Evolutionary conservation across 35 echinoderm and acorn worm genomes (phyloP).

Genomic region (Patiria miniata): DNA sequence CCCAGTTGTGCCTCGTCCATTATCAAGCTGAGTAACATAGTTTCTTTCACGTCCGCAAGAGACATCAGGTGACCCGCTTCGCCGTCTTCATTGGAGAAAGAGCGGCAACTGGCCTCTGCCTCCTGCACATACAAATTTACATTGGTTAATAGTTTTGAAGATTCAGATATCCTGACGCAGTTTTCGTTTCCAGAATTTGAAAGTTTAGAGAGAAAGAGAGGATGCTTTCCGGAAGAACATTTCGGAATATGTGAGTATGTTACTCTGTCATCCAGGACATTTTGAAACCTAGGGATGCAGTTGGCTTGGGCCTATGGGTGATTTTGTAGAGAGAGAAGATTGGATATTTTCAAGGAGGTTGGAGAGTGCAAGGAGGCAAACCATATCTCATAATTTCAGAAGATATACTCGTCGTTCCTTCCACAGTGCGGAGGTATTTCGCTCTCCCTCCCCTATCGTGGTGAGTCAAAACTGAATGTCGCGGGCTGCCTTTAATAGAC

Average conservation of each 20-base stretch:
- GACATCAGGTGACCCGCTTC: conserved; percentile 4
- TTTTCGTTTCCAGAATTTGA: background rate
- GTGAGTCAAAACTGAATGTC: no score
- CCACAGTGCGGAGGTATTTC: no score
- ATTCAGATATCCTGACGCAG: no score
- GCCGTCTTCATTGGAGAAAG: background rate
- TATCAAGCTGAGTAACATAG: background rate
- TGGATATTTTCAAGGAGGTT: no score
- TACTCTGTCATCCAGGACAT: background rate
- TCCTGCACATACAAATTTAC: background rate
- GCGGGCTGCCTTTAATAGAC: no score
- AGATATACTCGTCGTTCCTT: no score
- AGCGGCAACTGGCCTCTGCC: background rate
- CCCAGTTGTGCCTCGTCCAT: background rate
- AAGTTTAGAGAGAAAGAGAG: background rate
- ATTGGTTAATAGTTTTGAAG: no score
- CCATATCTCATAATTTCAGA: no score
- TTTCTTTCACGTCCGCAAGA: conserved; percentile 23
- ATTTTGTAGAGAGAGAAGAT: no score
- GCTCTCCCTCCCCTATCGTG: no score
- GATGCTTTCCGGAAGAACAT: background rate
- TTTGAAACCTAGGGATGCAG: background rate
- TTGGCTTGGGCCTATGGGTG: background rate
- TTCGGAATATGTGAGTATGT: background rate
- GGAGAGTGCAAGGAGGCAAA: no score